A percentile compares a stretch with the other conserved stretches of the same genome.
phyloP scores from a whole-genome alignment of 2,113 vertebrate genomes.

The Rhynchomys soricoides region DNA sequence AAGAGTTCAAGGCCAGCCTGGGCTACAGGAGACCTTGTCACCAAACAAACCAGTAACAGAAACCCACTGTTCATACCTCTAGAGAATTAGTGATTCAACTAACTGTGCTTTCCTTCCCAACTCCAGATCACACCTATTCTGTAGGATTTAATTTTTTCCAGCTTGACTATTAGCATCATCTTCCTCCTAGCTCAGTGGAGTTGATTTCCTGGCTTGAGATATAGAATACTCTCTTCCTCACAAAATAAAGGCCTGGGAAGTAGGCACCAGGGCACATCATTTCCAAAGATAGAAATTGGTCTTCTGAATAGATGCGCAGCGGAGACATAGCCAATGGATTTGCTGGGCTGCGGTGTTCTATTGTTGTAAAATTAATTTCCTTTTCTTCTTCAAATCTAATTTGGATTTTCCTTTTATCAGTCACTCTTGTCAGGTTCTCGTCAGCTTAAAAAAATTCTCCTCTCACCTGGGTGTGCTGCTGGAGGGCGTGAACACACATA shows the following conservation, averaged over 20 bases:
- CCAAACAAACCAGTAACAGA: neutral
- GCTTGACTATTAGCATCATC: conserved; percentile 20
- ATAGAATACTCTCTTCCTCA: neutral
- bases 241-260: neutral
- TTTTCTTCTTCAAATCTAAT: conserved; percentile 34
- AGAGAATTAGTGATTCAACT: neutral
- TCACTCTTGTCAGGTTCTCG: neutral
- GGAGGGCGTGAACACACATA: neutral
- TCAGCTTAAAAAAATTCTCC: neutral
- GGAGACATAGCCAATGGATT: neutral
- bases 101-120: neutral
- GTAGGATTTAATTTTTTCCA: neutral
- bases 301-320: neutral
- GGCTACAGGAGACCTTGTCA: neutral
- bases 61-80: neutral
- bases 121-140: neutral
- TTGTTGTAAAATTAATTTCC: conserved; percentile 60
- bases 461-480: neutral
- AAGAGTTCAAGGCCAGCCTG: neutral
- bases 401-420: conserved; percentile 56
- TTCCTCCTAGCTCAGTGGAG: neutral
- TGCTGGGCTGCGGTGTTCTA: neutral
- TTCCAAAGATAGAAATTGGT: conserved; percentile 18
- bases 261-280: neutral
- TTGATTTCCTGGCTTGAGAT: conserved; percentile 1